Evolutionary conservation across 2,888 invertebrate species (phyloP).

Genomic region (Chrysolina oricalcia): DNA sequence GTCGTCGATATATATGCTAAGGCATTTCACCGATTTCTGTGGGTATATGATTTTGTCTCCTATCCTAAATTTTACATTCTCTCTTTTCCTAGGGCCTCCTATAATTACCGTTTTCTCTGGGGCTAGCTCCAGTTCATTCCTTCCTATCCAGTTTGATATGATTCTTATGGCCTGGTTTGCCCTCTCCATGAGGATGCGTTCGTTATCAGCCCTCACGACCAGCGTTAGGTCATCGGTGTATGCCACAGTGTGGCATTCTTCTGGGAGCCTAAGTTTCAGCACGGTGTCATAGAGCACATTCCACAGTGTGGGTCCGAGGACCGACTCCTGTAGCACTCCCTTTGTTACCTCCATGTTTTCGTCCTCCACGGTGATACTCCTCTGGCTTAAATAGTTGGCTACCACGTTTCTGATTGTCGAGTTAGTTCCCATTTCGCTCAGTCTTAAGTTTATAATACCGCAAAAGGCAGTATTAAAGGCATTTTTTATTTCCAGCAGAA

Average conservation of each 20-base stretch:
- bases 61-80: constrained; percentile 22
- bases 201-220: not conserved
- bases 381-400: not conserved
- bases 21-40: constrained; percentile 29
- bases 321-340: too few relatives aligned
- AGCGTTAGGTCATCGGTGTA: not conserved
- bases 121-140: not conserved
- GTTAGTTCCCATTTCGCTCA: too few relatives aligned
- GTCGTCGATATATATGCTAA: too few relatives aligned
- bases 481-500: constrained; percentile 2
- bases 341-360: too few relatives aligned
- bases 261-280: not conserved
- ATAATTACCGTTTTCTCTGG: constrained; percentile 38
- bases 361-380: not conserved
- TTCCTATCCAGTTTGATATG: constrained; percentile 12
- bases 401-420: too few relatives aligned
- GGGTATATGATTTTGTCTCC: constrained; percentile 14
- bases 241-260: not conserved
- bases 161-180: not conserved
- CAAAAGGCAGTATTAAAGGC: too few relatives aligned
- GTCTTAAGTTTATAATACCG: too few relatives aligned
- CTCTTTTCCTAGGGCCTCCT: constrained; percentile 26
- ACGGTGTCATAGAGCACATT: too few relatives aligned
- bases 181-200: not conserved
- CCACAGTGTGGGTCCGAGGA: too few relatives aligned